These are phyloP conservation scores for Aradophagus sp. DNA, from an alignment of 1,140 invertebrate species.

Conservation along the genomic window DNA sequence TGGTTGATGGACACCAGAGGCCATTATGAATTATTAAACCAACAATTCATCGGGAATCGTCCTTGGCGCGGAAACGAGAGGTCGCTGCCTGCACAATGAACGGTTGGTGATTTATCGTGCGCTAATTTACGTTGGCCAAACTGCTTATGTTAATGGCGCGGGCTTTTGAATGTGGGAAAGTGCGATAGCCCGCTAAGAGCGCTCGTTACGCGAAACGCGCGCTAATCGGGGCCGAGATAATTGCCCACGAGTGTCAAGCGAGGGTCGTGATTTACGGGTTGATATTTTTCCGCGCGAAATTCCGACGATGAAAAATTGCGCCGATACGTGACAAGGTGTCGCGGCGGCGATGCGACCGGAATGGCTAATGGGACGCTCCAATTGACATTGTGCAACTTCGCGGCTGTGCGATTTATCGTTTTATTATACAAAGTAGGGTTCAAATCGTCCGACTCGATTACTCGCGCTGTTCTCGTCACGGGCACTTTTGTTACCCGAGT, in stretches of 20 bases:
- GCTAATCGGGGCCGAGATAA: slow-evolving; percentile 42
- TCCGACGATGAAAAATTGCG: slow-evolving; percentile 40
- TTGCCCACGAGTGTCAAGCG: slow-evolving; percentile 50
- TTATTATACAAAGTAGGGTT: slow-evolving; percentile 54
- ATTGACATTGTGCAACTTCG: slow-evolving; percentile 50
- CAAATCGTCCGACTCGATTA: slow-evolving; percentile 27
- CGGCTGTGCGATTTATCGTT: slow-evolving; percentile 48
- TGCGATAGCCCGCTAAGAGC: slow-evolving; percentile 39
- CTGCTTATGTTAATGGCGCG: slow-evolving; percentile 41
- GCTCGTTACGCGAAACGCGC: slow-evolving; percentile 36
- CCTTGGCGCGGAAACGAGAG: slow-evolving; percentile 15
- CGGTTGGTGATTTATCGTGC: slow-evolving; percentile 30
- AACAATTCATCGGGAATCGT: slow-evolving; percentile 5
- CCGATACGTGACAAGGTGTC: slow-evolving; percentile 51
- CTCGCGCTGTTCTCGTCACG: not conserved
- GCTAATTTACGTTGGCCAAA: slow-evolving; percentile 26
- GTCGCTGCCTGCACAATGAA: slow-evolving; percentile 8
- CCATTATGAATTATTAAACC: slow-evolving; percentile 25
- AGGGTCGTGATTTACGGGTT: slow-evolving; percentile 54
- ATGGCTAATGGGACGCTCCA: slow-evolving; percentile 46
- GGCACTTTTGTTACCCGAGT: not conserved
- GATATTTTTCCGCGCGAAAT: slow-evolving; percentile 38
- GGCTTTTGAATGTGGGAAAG: slow-evolving; percentile 38
- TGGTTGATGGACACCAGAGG: too few species aligned
- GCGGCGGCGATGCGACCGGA: slow-evolving; percentile 32